These are phyloP conservation scores for Neopipo cinnamomea DNA, from an alignment of 2,113 vertebrate species.

Conservation along the genomic window DNA sequence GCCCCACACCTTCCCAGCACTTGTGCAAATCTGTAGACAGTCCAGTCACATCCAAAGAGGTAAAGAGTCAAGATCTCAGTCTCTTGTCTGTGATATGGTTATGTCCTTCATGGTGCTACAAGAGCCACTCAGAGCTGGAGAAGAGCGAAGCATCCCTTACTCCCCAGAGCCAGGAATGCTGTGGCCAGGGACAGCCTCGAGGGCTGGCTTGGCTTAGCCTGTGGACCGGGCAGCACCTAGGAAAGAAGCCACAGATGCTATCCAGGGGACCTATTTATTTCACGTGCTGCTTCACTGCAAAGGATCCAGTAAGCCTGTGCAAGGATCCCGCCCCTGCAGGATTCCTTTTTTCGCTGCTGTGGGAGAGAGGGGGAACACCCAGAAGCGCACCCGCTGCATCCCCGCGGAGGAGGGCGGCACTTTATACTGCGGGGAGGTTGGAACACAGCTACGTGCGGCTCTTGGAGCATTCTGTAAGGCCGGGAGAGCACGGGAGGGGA, in stretches of 20 bases:
- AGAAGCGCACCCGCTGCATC: fast-evolving
- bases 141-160: fast-evolving
- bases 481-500: too few relatives aligned
- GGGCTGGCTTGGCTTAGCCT: not conserved
- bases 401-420: too few relatives aligned
- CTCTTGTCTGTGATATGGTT: not conserved
- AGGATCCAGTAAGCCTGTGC: fast-evolving
- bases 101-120: fast-evolving
- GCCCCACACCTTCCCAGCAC: not conserved
- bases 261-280: not conserved
- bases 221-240: fast-evolving
- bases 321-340: not conserved
- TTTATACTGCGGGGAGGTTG: fast-evolving
- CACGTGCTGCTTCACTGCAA: not conserved
- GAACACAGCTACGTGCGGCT: fast-evolving
- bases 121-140: fast-evolving
- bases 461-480: fast-evolving
- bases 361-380: not conserved
- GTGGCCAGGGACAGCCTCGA: not conserved
- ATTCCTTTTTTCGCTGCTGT: not conserved
- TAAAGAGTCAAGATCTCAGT: not conserved
- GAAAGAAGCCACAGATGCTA: too few relatives aligned
- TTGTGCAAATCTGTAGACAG: not conserved
- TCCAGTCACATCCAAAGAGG: not conserved
- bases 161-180: not conserved